Evolutionary conservation across 2,113 vertebrate species (phyloP), one percentile per base, ranked within the genome.

Genomic region (Megalops atlanticus): DNA sequence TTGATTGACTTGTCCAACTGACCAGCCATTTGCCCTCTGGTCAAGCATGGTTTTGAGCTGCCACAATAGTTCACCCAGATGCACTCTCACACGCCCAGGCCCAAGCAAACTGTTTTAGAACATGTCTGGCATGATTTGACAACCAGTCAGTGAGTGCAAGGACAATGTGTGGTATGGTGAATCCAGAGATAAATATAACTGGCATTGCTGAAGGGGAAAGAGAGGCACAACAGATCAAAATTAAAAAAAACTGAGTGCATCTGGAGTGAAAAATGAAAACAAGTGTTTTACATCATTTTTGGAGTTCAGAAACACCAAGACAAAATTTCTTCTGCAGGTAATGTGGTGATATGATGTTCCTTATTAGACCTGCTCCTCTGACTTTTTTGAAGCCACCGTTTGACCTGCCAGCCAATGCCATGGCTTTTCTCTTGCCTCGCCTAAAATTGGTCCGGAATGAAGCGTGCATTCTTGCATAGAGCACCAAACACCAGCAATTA

Each of bases 1-100:
- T 89, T 52, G 70, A 80, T 84, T 79, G 83, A 49, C 84, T 76
- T 77, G 80, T 79, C 83, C 81, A 80, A 84, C 82, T 83, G 86
- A 81, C 83, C 79, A 10, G 49, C 82, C 86, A 87, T 86, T 83
- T 89, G 90, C 70, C 85, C 75, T 39, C 38, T 14, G 35, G 21
- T 78, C 33, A 64, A 47, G n/a, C 75, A 52, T 15, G 5, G 21
- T 21, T 21, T 27, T 76, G 41, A 33, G 74, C 40, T 75, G 41
- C 39, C 74, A 33, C 27, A 45, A 21, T 35, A 58, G 43, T 15
- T 43, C n/a, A 47, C 49, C 76, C 47, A 36, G 35, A 78, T 36
- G 76, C 16, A 40, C 16, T 78, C 76, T n/a, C 14, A 68, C 49
- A 31, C 31, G 41, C 43, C 33, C 38, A 47, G 16, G 14, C 12